Percentiles rank a stretch among this genome's conserved stretches.
Conservation (phyloP, 1,140 invertebrate genomes). For the Lethrus apterus region DNA sequence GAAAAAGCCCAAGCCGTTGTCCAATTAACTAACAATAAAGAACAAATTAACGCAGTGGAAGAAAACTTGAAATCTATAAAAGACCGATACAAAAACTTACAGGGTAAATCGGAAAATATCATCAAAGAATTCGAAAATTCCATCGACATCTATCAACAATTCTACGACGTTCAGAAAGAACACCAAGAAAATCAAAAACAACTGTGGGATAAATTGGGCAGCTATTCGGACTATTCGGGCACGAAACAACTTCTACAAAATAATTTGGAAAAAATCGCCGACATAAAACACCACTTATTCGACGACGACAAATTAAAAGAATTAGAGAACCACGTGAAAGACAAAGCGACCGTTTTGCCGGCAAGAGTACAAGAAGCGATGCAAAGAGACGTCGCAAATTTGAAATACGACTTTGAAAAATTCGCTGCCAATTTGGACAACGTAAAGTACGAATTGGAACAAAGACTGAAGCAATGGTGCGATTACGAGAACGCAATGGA, state of each 20-base stretch:
- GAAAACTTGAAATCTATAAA: constrained; percentile 62
- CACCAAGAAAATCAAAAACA: constrained; percentile 83
- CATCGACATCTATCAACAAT: constrained; percentile 72
- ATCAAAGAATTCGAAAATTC: constrained; percentile 67
- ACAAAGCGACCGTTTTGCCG: constrained; percentile 58
- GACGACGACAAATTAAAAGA: constrained; percentile 67
- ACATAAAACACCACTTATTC: constrained; percentile 66
- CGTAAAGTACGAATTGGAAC: constrained; percentile 69
- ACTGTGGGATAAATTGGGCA: constrained; percentile 72
- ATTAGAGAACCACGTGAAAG: constrained; percentile 59
- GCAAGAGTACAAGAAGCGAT: constrained; percentile 70
- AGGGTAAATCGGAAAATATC: constrained; percentile 51
- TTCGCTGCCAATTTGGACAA: constrained; percentile 69
- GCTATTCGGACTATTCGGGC: constrained; percentile 71
- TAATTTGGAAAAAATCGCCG: constrained; percentile 65
- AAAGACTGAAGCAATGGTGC: constrained; percentile 81
- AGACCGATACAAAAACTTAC: constrained; percentile 65
- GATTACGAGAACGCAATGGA: constrained; percentile 85
- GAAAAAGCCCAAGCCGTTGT: constrained; percentile 74
- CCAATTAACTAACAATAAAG: constrained; percentile 53
- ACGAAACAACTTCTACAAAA: constrained; percentile 69
- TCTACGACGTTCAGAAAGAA: constrained; percentile 74
- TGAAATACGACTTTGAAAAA: constrained; percentile 74
- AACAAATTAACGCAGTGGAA: constrained; percentile 53
- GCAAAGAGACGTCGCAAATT: constrained; percentile 67